phyloP scores from a whole-genome alignment of 2,888 invertebrate genomes.

The Cheiracanthium punctorium region DNA sequence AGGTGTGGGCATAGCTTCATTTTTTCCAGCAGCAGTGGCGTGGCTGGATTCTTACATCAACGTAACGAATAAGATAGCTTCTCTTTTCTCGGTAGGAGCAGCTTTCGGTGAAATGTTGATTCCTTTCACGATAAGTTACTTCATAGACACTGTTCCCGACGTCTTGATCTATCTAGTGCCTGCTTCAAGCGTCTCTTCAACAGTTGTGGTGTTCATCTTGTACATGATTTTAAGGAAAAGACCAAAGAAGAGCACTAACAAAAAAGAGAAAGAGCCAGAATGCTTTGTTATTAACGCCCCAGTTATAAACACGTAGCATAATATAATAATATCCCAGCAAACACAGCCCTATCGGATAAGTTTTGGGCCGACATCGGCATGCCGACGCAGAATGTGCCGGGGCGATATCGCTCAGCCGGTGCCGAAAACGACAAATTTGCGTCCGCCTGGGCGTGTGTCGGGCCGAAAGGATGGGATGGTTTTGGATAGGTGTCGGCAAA shows the following conservation, averaged over 20 bases:
- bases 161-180: slow-evolving; percentile 76
- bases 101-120: slow-evolving; percentile 77
- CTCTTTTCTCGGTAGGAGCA: slow-evolving; percentile 77
- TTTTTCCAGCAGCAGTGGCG: slow-evolving; percentile 77
- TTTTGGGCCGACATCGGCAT: too few species aligned
- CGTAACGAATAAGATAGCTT: slow-evolving; percentile 77
- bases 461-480: too few species aligned
- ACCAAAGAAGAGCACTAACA: slow-evolving; percentile 30
- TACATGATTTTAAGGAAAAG: slow-evolving; percentile 50
- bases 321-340: too few species aligned
- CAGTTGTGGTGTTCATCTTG: slow-evolving; percentile 35
- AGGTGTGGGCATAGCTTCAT: slow-evolving; percentile 77
- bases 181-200: slow-evolving; percentile 45
- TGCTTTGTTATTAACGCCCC: neutral
- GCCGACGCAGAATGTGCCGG: too few species aligned
- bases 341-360: too few species aligned
- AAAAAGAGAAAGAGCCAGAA: slow-evolving; percentile 18
- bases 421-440: too few species aligned
- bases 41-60: slow-evolving; percentile 77
- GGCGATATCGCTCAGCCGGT: too few species aligned
- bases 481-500: too few species aligned
- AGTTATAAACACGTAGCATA: neutral
- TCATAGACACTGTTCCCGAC: slow-evolving; percentile 75
- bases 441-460: too few species aligned
- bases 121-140: slow-evolving; percentile 76